Evolutionary conservation across 1,140 invertebrate genomes (phyloP), one percentile per base, ranked within the genome.

Genomic region (Megalopta genalis): DNA sequence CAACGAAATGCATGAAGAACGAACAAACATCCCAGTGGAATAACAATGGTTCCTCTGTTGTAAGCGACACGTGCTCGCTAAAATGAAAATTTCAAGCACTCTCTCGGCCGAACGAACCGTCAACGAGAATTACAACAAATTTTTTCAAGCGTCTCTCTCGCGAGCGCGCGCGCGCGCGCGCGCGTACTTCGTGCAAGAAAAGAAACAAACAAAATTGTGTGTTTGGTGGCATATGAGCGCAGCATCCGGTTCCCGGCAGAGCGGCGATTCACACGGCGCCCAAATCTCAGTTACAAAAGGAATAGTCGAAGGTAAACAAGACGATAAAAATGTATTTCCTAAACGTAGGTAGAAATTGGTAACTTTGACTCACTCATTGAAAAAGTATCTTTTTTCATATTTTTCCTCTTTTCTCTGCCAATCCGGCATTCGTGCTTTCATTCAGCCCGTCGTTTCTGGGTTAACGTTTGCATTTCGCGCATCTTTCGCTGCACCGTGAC

Each of bases 341-440:
- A 92, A 92, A 92, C 90, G 87, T 91, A 92, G 88, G 82, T 92
- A 92, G 89, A 93, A 92, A 93, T 91, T 92, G 92, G 91, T 92
- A 93, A 93, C 91, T 92, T 91, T 90, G 88, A 93, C 90, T 92
- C 92, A 92, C 91, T 91, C 90, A 89, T 92, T 92, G 90, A 90
- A 90, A 91, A 92, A 91, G 88, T 91, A 91, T 75, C 64, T 71
- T 46, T 77, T 37, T 74, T 69, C 71, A 63, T 74, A 68, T 52
- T 76, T 39, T 16, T 6, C 18, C 70, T 74, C 63, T 71, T 32
- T 73, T 46, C 37, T 66, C 60, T 46, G 72, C 67, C 77, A 86
- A 86, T 69, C 73, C 74, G 85, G 75, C 84, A 75, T 60, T 83
- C 81, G 46, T 81, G 52, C 27, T 85, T 84, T 68, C 64, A 74